These are phyloP conservation scores for Chauna torquata DNA, from an alignment of 2,113 vertebrate species.

Conservation along the genomic window DNA sequence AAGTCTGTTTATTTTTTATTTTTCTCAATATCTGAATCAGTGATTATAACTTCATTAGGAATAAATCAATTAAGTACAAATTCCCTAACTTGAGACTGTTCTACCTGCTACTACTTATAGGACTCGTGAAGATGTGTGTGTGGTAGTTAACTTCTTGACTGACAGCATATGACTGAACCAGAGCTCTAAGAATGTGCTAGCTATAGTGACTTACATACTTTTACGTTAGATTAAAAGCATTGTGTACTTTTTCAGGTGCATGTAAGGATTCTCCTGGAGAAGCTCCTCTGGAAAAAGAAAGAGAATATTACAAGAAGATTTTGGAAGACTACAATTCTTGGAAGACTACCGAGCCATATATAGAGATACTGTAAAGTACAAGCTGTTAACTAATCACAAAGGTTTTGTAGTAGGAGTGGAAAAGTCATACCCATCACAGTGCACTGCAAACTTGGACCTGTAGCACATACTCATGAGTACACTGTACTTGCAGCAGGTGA, in stretches of 20 bases:
- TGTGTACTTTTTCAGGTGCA: background rate
- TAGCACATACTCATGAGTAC: background rate
- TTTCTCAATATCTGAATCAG: background rate
- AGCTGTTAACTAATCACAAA: background rate
- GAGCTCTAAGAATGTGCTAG: background rate
- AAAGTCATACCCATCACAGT: background rate
- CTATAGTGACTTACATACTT: background rate
- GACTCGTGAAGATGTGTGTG: background rate
- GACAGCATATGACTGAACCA: background rate
- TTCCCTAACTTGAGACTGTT: background rate
- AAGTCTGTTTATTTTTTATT: background rate
- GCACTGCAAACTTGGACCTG: background rate
- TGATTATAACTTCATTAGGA: background rate
- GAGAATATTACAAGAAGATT: background rate
- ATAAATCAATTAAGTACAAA: background rate
- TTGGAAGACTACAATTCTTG: background rate
- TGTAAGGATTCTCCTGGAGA: background rate
- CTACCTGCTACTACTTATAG: background rate
- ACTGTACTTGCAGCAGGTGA: background rate
- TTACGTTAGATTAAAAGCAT: background rate
- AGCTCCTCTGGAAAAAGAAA: background rate
- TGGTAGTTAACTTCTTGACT: background rate
- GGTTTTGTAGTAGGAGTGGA: background rate
- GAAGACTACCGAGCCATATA: background rate
- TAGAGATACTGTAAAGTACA: background rate